Conservation (phyloP, 2,113 vertebrate genomes). For the Oreochromis tanganicae region DNA sequence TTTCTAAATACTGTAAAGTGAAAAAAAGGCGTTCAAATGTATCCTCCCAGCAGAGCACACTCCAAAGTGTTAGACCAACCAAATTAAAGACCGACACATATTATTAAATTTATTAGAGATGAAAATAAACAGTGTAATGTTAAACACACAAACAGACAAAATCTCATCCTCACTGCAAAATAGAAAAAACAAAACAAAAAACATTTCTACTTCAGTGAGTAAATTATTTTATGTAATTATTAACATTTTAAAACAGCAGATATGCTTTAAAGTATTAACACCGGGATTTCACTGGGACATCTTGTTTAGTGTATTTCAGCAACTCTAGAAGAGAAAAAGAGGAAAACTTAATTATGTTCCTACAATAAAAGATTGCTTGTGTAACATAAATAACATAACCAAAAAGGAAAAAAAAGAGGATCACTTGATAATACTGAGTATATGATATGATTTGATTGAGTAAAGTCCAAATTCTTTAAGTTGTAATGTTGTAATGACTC, state of each 20-base stretch:
- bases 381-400: background rate
- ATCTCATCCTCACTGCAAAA: background rate
- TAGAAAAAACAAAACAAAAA: background rate
- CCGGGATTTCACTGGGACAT: background rate
- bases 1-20: background rate
- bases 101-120: background rate
- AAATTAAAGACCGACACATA: background rate
- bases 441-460: background rate
- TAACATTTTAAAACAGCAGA: background rate
- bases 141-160: background rate
- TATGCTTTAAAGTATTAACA: background rate
- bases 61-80: background rate
- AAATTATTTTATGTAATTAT: background rate
- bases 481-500: background rate
- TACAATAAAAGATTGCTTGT: background rate
- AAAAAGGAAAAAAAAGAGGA: background rate
- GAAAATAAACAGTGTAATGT: background rate
- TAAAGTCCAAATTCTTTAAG: background rate
- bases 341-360: background rate
- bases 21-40: background rate
- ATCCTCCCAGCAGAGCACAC: background rate
- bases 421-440: background rate
- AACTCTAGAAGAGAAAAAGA: conserved; percentile 28
- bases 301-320: conserved; percentile 10
- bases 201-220: background rate